phyloP scores from a whole-genome alignment of 2,113 vertebrate species.

The Lampris megalopsis region DNA sequence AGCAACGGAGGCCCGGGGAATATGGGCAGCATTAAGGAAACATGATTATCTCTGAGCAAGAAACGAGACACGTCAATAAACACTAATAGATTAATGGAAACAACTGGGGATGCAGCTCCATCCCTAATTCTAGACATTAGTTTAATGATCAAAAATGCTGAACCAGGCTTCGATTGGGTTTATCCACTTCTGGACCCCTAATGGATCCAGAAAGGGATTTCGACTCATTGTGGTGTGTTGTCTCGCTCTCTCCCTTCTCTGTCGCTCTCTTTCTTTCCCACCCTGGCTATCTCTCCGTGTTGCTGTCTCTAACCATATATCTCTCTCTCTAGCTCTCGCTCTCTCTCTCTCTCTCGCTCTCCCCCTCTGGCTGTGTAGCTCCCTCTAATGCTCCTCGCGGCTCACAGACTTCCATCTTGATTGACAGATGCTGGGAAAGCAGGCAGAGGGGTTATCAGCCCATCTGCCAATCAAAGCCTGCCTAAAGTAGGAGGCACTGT shows the following conservation, averaged over 20 bases:
- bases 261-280: neutral
- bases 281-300: neutral
- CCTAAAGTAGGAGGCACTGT: slow-evolving; percentile 35
- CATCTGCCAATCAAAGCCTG: slow-evolving; percentile 72
- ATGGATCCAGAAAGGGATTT: slow-evolving; percentile 39
- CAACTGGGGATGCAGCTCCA: slow-evolving; percentile 43
- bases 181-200: slow-evolving; percentile 43
- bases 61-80: slow-evolving; percentile 73
- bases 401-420: slow-evolving; percentile 44
- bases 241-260: slow-evolving; percentile 1
- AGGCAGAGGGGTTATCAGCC: slow-evolving; percentile 68
- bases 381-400: slow-evolving; percentile 30
- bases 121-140: slow-evolving; percentile 70
- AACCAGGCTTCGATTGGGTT: slow-evolving; percentile 58
- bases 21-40: slow-evolving; percentile 53
- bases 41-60: slow-evolving; percentile 70
- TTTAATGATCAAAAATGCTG: slow-evolving; percentile 76
- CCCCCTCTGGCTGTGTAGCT: slow-evolving; percentile 37
- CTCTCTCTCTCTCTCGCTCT: slow-evolving; percentile 29
- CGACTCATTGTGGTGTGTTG: neutral
- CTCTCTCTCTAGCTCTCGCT: slow-evolving; percentile 29
- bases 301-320: slow-evolving; percentile 8
- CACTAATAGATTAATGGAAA: slow-evolving; percentile 70
- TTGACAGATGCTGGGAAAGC: slow-evolving; percentile 61
- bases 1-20: slow-evolving; percentile 61